A percentile compares a stretch with the other conserved stretches of the same genome.
Evolutionary conservation across 2,888 invertebrate species (phyloP).

Genomic region (Resseliella maxima): DNA sequence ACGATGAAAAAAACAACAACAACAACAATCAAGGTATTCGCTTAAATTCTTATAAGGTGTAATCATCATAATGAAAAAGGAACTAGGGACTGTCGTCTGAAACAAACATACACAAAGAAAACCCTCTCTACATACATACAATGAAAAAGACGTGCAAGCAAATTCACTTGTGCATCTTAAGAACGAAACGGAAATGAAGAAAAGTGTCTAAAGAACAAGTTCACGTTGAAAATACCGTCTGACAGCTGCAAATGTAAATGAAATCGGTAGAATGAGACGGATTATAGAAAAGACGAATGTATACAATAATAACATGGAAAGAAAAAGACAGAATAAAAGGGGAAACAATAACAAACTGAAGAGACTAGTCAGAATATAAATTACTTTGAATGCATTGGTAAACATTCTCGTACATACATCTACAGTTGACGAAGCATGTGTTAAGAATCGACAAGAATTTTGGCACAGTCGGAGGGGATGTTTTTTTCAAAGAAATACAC

Average conservation of each 20-base stretch:
- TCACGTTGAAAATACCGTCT: not conserved
- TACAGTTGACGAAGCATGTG: conserved; percentile 31
- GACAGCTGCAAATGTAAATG: conserved; percentile 4
- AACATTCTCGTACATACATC: conserved; percentile 41
- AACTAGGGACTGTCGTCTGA: not conserved
- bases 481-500: conserved; percentile 44
- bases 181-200: conserved; percentile 2
- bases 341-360: conserved; percentile 21
- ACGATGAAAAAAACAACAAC: too few relatives aligned
- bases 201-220: conserved; percentile 35
- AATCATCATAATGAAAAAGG: not conserved
- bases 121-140: not conserved
- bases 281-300: not conserved
- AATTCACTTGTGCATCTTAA: conserved; percentile 39
- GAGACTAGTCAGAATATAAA: conserved; percentile 5
- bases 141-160: not conserved
- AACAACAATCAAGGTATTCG: too few relatives aligned
- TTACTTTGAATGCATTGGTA: conserved; percentile 24
- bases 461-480: conserved; percentile 28
- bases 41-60: conserved; percentile 21
- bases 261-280: not conserved
- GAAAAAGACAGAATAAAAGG: not conserved
- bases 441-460: conserved; percentile 37
- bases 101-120: not conserved
- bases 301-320: not conserved